Evolutionary conservation across 2,113 vertebrate genomes (phyloP).

Genomic region (Paralichthys olivaceus): DNA sequence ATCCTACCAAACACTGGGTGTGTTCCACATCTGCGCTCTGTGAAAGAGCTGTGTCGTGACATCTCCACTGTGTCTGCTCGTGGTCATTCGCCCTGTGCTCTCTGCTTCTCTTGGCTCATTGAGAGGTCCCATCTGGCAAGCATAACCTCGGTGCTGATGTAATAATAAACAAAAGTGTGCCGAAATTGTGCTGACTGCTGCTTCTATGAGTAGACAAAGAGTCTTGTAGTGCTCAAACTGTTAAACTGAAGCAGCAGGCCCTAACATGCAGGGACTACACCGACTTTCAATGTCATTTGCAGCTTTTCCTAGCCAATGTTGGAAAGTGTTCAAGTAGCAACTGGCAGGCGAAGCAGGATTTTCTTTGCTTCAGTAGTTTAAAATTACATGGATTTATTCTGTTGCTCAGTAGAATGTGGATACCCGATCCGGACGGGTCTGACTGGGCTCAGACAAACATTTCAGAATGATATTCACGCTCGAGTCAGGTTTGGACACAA

Average conservation of each 20-base stretch:
- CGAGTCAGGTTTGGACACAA: neutral
- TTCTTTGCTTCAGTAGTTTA: neutral
- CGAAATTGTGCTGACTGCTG: slow-evolving; percentile 54
- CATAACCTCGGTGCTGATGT: slow-evolving; percentile 62
- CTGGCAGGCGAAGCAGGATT: slow-evolving; percentile 3
- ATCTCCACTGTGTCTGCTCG: slow-evolving; percentile 47
- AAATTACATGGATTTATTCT: slow-evolving; percentile 9
- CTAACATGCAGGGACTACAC: neutral
- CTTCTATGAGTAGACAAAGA: slow-evolving; percentile 16
- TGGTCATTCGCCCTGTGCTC: slow-evolving; percentile 33
- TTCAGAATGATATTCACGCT: neutral
- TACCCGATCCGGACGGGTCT: neutral
- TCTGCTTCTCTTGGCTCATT: slow-evolving; percentile 67
- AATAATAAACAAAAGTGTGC: slow-evolving; percentile 67
- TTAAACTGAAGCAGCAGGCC: slow-evolving; percentile 26
- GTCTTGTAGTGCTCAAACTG: slow-evolving; percentile 1
- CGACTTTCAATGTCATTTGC: neutral
- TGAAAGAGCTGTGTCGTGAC: slow-evolving; percentile 50
- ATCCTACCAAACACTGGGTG: slow-evolving; percentile 7
- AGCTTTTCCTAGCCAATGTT: neutral
- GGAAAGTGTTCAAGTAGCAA: neutral
- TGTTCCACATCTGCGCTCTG: slow-evolving; percentile 54
- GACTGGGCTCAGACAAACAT: neutral
- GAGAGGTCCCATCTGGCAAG: slow-evolving; percentile 67
- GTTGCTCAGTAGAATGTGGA: neutral